These are phyloP conservation scores for Danio albolineatus DNA, from an alignment of 2,797 vertebrate species.

Conservation along the genomic window DNA sequence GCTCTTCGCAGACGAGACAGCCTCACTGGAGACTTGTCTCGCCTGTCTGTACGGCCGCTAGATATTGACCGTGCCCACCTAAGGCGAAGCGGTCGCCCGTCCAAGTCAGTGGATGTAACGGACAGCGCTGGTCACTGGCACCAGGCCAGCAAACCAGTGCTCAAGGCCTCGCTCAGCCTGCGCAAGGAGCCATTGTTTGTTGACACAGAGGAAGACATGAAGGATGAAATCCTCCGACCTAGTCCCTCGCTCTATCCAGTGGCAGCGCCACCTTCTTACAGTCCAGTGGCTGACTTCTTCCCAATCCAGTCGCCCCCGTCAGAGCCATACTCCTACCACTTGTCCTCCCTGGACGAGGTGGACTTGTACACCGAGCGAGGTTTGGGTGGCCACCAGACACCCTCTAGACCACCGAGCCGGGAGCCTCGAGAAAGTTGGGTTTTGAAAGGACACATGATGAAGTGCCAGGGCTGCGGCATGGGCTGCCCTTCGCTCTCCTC, in stretches of 20 bases:
- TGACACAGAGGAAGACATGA: slow-evolving; percentile 87
- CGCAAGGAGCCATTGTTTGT: slow-evolving; percentile 89
- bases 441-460: slow-evolving; percentile 77
- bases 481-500: slow-evolving; percentile 81
- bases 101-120: slow-evolving; percentile 93
- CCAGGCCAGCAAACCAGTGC: slow-evolving; percentile 85
- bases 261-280: slow-evolving; percentile 84
- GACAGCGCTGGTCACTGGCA: slow-evolving; percentile 95
- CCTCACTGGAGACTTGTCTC: slow-evolving; percentile 83
- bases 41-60: slow-evolving; percentile 85
- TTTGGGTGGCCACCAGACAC: slow-evolving; percentile 75
- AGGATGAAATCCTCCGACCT: slow-evolving; percentile 93
- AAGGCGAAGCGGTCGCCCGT: slow-evolving; percentile 91
- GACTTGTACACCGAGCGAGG: slow-evolving; percentile 93
- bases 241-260: slow-evolving; percentile 86
- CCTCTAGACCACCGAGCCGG: slow-evolving; percentile 78
- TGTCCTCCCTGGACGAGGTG: slow-evolving; percentile 88
- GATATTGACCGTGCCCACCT: slow-evolving; percentile 90
- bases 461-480: slow-evolving; percentile 91
- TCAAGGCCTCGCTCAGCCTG: slow-evolving; percentile 90
- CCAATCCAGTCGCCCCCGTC: slow-evolving; percentile 84
- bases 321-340: slow-evolving; percentile 82
- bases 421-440: slow-evolving; percentile 79
- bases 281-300: slow-evolving; percentile 87
- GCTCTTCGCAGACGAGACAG: slow-evolving; percentile 86